phyloP scores from a whole-genome alignment of 2,797 vertebrate genomes.

The Megalops cyprinoides region DNA sequence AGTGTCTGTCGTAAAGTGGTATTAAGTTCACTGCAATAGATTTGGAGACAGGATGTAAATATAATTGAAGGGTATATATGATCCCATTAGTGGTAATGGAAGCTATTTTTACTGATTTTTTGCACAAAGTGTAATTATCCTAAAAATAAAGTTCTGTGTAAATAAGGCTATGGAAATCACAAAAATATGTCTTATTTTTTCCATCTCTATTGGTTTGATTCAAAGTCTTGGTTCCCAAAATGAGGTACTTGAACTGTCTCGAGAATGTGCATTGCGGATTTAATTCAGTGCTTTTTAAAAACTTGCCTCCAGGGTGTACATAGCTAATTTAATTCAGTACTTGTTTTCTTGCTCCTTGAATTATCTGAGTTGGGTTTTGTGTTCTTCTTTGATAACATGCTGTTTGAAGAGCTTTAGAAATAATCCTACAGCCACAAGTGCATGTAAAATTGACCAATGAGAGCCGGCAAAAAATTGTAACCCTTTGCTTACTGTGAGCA shows the following conservation, averaged over 20 bases:
- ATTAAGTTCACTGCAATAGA: neutral
- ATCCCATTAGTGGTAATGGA: constrained; percentile 16
- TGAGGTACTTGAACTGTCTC: neutral
- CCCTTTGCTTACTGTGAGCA: neutral
- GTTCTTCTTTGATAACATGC: too few species aligned
- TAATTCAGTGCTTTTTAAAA: neutral
- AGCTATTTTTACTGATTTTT: neutral
- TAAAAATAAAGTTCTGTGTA: neutral
- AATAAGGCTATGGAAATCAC: neutral
- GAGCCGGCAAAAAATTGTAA: too few species aligned
- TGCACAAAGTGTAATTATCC: constrained; percentile 7
- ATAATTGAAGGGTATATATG: constrained; percentile 14
- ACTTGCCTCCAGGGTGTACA: too few species aligned
- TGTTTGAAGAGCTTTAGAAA: too few species aligned
- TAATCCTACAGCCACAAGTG: neutral
- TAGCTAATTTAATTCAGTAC: too few species aligned
- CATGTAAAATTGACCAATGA: neutral
- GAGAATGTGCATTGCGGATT: neutral
- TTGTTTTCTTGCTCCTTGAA: too few species aligned
- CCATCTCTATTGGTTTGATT: neutral
- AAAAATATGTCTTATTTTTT: neutral
- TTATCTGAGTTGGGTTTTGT: too few species aligned
- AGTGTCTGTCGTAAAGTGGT: neutral
- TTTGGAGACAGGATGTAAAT: constrained; percentile 5
- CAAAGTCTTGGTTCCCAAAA: neutral